A percentile compares a stretch with the other conserved stretches of the same genome.
Conservation (phyloP, 2,113 vertebrate species). For the Archocentrus centrarchus region DNA sequence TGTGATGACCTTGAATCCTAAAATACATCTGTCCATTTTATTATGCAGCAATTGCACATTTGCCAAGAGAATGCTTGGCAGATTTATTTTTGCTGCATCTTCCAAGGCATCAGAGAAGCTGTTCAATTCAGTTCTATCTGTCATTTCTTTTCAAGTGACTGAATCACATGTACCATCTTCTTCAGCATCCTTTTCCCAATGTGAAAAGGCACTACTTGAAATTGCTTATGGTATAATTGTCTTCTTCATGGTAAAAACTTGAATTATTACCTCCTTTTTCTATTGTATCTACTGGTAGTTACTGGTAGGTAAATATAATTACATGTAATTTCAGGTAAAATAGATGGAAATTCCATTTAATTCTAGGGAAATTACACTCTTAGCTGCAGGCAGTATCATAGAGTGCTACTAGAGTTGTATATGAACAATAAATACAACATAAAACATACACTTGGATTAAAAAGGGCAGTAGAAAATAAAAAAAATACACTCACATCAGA, state of each 20-base stretch:
- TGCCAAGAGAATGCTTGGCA: background rate
- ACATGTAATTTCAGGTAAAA: background rate
- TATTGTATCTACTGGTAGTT: background rate
- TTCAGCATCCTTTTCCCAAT: background rate
- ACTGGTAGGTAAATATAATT: background rate
- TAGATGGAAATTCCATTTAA: background rate
- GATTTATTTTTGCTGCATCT: background rate
- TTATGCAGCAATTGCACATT: background rate
- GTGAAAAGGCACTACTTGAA: background rate
- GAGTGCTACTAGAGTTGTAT: background rate
- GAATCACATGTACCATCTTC: background rate
- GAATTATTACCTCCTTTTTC: background rate
- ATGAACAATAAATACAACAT: background rate
- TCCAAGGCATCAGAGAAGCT: background rate
- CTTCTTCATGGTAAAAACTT: background rate
- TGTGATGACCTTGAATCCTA: background rate
- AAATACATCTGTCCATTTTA: constrained; percentile 2
- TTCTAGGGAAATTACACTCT: background rate
- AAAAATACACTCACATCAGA: background rate
- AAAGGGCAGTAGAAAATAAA: background rate
- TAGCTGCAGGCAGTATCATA: background rate
- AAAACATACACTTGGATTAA: background rate
- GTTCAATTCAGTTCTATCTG: background rate
- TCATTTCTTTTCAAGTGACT: background rate
- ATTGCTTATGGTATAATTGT: background rate